phyloP scores from a whole-genome alignment of 2,113 vertebrate species.

The Mustela nigripes region DNA sequence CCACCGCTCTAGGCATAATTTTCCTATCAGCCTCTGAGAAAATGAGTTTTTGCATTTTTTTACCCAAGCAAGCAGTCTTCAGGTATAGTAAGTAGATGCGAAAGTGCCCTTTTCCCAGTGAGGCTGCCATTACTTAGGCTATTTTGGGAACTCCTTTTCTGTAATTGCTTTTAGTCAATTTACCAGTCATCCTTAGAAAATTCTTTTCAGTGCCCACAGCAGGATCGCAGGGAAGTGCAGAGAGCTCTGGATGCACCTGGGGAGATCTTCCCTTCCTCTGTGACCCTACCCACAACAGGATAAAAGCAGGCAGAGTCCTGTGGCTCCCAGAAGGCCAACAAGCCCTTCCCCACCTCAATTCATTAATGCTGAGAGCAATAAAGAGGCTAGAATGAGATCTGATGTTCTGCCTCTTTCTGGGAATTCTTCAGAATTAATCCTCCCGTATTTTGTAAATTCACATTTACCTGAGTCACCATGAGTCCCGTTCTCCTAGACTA shows the following conservation, averaged over 20 bases:
- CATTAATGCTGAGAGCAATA: background rate
- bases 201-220: background rate
- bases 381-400: background rate
- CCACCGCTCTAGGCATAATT: background rate
- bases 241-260: background rate
- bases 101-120: accelerated
- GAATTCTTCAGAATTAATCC: background rate
- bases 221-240: background rate
- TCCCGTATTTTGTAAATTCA: background rate
- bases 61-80: background rate
- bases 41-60: background rate
- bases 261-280: accelerated
- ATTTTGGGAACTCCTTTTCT: background rate
- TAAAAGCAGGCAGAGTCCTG: background rate
- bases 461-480: background rate
- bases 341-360: background rate
- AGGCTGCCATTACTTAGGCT: background rate
- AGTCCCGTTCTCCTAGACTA: background rate
- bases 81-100: background rate
- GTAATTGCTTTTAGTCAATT: slow-evolving; percentile 10
- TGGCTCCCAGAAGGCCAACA: background rate
- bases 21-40: background rate
- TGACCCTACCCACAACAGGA: background rate
- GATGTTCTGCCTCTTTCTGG: background rate
- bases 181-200: background rate